A percentile compares a stretch with the other conserved stretches of the same genome.
phyloP scores from a whole-genome alignment of 2,113 vertebrate genomes.

The Prunella himalayana region DNA sequence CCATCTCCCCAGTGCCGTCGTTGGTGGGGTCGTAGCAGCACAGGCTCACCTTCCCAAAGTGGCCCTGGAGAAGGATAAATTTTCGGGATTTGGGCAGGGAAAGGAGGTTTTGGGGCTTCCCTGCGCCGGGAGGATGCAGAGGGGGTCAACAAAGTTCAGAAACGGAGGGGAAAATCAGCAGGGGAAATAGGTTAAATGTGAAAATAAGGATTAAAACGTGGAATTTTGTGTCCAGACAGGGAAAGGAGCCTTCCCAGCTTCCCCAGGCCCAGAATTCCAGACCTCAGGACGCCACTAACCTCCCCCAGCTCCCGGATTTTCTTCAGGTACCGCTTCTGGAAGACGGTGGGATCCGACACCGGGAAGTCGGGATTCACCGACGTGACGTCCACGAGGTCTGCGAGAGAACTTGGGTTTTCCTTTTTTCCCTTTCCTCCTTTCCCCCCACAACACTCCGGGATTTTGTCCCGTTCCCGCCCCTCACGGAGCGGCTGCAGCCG shows the following conservation, averaged over 20 bases:
- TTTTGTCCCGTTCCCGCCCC: neutral
- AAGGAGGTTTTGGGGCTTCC: neutral
- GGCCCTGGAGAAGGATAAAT: constrained; percentile 70
- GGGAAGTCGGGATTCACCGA: constrained; percentile 67
- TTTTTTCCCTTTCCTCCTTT: too few relatives aligned
- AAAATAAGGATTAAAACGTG: neutral
- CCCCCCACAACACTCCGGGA: neutral
- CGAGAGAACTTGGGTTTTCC: neutral
- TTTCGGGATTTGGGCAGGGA: fast-evolving
- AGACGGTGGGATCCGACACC: constrained; percentile 78
- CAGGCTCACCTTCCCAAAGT: constrained; percentile 91
- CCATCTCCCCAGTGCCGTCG: constrained; percentile 87
- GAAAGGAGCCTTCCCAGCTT: neutral
- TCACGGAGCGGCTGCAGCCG: constrained; percentile 77
- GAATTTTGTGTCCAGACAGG: neutral
- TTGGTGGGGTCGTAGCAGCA: constrained; percentile 88
- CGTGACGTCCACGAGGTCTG: constrained; percentile 78
- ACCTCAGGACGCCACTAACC: constrained; percentile 45
- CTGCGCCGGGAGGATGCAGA: neutral
- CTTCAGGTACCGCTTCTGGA: constrained; percentile 89
- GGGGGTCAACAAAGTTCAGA: fast-evolving
- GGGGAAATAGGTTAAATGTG: neutral
- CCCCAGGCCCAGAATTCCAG: neutral
- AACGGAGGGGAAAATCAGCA: neutral
- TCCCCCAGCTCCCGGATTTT: constrained; percentile 85